Percentiles rank a stretch among this genome's conserved stretches.
Conservation (phyloP, 2,888 invertebrate genomes). For the Synergus japonicus region DNA sequence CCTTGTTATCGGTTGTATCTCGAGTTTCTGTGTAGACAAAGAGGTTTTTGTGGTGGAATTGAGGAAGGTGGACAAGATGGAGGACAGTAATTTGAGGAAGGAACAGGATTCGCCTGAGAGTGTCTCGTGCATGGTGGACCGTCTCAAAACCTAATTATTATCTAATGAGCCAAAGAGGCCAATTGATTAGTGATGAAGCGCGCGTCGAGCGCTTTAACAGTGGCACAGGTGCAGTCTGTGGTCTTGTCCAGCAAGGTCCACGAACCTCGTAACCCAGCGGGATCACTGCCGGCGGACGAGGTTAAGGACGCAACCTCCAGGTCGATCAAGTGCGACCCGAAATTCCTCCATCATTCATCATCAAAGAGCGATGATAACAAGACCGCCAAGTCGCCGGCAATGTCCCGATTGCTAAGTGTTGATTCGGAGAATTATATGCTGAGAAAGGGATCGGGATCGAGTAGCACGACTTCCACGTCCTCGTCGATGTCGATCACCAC, state of each 20-base stretch:
- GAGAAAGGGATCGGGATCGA: constrained; percentile 60
- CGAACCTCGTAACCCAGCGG: constrained; percentile 54
- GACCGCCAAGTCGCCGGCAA: constrained; percentile 69
- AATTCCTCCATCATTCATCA: constrained; percentile 45
- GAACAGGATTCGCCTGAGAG: constrained; percentile 64
- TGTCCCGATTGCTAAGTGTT: constrained; percentile 71
- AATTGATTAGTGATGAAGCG: constrained; percentile 62
- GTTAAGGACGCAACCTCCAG: constrained; percentile 47
- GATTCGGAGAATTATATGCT: constrained; percentile 76
- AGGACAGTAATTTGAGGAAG: constrained; percentile 55
- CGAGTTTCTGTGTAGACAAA: constrained; percentile 28
- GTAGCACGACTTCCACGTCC: constrained; percentile 8
- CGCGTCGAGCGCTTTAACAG: constrained; percentile 54
- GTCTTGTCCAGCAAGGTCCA: constrained; percentile 51
- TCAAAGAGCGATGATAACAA: constrained; percentile 61
- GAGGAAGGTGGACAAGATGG: constrained; percentile 52
- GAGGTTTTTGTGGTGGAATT: neutral
- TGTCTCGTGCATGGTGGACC: constrained; percentile 53
- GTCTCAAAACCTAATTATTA: constrained; percentile 59
- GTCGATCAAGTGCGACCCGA: constrained; percentile 53
- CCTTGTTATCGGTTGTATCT: neutral
- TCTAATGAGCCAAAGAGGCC: constrained; percentile 42
- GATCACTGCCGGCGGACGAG: constrained; percentile 36
- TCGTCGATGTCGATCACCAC: constrained; percentile 40
- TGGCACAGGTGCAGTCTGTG: constrained; percentile 58